Evolutionary conservation across 2,797 vertebrate genomes (phyloP).

Genomic region (Nyctibius grandis): DNA sequence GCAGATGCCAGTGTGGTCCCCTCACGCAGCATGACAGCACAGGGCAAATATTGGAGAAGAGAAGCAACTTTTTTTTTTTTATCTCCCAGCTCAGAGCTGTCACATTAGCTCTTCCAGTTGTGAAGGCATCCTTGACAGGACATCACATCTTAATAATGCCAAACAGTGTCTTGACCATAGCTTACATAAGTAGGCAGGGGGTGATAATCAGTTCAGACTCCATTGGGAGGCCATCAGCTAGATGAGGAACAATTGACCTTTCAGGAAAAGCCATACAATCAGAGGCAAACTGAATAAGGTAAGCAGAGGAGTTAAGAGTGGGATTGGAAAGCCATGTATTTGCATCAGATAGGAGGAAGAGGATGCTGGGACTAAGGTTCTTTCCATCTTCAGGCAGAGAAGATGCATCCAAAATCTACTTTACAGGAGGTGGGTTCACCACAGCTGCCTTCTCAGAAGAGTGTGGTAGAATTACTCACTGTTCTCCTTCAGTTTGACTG

Average conservation of each 20-base stretch:
- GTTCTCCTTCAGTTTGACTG: neutral
- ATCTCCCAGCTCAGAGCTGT: neutral
- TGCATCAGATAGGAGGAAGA: neutral
- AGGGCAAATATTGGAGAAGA: neutral
- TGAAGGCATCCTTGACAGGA: neutral
- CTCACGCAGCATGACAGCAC: neutral
- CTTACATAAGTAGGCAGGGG: neutral
- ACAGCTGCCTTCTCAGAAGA: neutral
- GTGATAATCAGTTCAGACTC: slow-evolving; percentile 16
- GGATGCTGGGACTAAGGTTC: neutral
- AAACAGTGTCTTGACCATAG: neutral
- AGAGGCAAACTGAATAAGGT: neutral
- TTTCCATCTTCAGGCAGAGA: neutral
- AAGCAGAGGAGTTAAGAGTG: neutral
- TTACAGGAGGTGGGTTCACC: neutral
- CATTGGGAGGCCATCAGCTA: neutral
- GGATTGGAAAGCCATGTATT: neutral
- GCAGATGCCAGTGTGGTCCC: neutral
- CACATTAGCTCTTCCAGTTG: neutral
- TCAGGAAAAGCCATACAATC: neutral
- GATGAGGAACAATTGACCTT: slow-evolving; percentile 6
- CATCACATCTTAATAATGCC: slow-evolving; percentile 21
- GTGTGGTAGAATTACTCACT: neutral
- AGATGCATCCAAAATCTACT: neutral
- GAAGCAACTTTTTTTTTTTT: neutral